These are phyloP conservation scores for Lycia hirtaria DNA, from an alignment of 2,888 invertebrate genomes.

Conservation along the genomic window DNA sequence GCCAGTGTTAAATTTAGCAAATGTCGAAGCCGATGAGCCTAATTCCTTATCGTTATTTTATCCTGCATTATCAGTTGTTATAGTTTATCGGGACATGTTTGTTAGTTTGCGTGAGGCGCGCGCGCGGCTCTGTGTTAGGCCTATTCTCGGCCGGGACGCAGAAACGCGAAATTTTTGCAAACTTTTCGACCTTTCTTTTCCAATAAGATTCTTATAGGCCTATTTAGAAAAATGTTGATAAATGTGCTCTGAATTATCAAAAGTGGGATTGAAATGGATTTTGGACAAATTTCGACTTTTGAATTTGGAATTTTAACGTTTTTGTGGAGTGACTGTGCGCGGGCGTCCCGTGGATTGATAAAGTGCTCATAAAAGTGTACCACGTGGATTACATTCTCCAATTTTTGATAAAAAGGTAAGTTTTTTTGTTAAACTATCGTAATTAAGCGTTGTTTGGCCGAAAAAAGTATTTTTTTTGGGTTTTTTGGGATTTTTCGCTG, in stretches of 20 bases:
- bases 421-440: slow-evolving; percentile 48
- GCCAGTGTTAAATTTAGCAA: slow-evolving; percentile 11
- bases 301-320: slow-evolving; percentile 53
- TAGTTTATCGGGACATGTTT: slow-evolving; percentile 40
- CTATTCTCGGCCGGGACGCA: slow-evolving; percentile 67
- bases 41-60: slow-evolving; percentile 62
- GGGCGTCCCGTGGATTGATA: slow-evolving; percentile 39
- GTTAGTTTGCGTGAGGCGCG: slow-evolving; percentile 49
- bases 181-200: slow-evolving; percentile 54
- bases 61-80: slow-evolving; percentile 53
- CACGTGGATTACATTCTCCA: slow-evolving; percentile 50
- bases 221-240: slow-evolving; percentile 63
- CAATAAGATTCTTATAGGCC: slow-evolving; percentile 84
- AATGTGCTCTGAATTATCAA: slow-evolving; percentile 45
- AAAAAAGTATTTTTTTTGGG: slow-evolving; percentile 9
- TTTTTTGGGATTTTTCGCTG: slow-evolving; percentile 23
- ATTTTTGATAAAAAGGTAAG: slow-evolving; percentile 57
- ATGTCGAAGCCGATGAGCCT: slow-evolving; percentile 28
- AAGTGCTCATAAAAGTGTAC: slow-evolving; percentile 42
- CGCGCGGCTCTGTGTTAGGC: slow-evolving; percentile 60
- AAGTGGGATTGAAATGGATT: slow-evolving; percentile 57
- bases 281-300: slow-evolving; percentile 46
- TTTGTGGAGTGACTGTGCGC: slow-evolving; percentile 62
- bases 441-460: slow-evolving; percentile 20
- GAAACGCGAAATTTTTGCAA: slow-evolving; percentile 73